Base-by-base conservation (phyloP, 2,113 vertebrate genomes). In the Indicator maculatus region DNA sequence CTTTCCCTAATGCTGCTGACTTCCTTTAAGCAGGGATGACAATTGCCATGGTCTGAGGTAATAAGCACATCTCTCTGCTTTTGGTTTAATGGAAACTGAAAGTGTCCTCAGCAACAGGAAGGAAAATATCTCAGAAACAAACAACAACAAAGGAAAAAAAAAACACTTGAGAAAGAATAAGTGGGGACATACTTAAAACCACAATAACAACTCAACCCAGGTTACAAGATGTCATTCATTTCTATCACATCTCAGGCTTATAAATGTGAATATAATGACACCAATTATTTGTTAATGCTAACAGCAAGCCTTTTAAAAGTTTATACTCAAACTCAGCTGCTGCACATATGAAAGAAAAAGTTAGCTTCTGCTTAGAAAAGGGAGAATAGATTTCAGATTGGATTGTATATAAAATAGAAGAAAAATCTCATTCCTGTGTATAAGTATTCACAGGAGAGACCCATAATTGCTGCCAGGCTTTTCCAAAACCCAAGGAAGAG, bases 391-490 rank as follows among this genome's bases (percentile, higher is more conserved):
- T 84, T 95, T 95, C 75, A 94, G 55, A 84, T 76, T 86, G 9
- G 7, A 75, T 60, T 67, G 8, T 30, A 41, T 71, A 53, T 71
- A 70, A 76, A 56, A 69, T 45, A 71, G 61, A 45, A 81, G 64
- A 69, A 72, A 72, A 74, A 28, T 27, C 30, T 92, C 6, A 3
- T 91, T 93, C 39, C 61, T 82, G 13, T 56, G 39, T 76, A 23
- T 70, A 92, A 67, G 36, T 76, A 88, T 91, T 94, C 93, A 94
- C 82, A 75, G 23, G 59, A 96, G 83, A 95, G 86, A 86, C 30
- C 45, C 39, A 56, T 93, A 97, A 96, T 92, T 93, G 82, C 94
- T 91, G 33, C 41, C 66, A 92, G 86, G 18, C 38, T 94, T 95
- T 96, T 92, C 86, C 71, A 90, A 83, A 83, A 84, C n/a, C 23